Evolutionary conservation across 2,113 vertebrate species (phyloP).

Genomic region (Corythornis madagascariensis): DNA sequence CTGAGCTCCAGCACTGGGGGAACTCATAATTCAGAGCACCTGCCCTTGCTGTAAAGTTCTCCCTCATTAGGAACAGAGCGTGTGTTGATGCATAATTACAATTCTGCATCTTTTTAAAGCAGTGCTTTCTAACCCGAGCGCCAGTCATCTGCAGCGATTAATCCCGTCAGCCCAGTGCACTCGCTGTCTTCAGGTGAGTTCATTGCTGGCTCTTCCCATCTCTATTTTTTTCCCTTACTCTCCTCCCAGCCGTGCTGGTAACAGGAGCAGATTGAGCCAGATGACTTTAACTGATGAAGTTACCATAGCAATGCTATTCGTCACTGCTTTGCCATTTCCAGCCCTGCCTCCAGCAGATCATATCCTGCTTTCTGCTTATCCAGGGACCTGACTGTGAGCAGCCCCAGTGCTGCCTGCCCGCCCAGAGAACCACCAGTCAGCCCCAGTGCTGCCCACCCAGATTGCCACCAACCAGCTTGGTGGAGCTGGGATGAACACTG

Average conservation of each 20-base stretch:
- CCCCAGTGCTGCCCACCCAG: not conserved
- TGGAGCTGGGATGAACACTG: not conserved
- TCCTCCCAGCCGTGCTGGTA: not conserved
- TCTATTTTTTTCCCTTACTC: not conserved
- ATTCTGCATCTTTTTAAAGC: constrained; percentile 43
- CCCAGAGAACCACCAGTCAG: not conserved
- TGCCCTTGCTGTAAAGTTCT: constrained; percentile 28
- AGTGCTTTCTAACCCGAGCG: constrained; percentile 12
- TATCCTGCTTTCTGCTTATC: not conserved
- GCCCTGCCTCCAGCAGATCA: constrained; percentile 9
- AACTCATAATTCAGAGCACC: not conserved
- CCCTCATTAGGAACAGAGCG: not conserved
- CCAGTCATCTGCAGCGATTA: not conserved
- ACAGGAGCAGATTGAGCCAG: not conserved
- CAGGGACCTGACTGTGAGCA: not conserved
- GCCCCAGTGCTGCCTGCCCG: accelerated
- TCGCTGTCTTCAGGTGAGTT: constrained; percentile 32
- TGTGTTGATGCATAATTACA: constrained; percentile 46
- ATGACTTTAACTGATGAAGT: constrained; percentile 30
- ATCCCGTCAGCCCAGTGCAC: not conserved
- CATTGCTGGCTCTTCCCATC: not conserved
- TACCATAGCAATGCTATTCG: constrained; percentile 60
- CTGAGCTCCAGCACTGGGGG: accelerated
- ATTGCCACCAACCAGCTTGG: not conserved
- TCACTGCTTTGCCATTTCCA: not conserved